A percentile compares a stretch with the other conserved stretches of the same genome.
Conservation (phyloP, 2,888 invertebrate species). For the Apodemia zela region DNA sequence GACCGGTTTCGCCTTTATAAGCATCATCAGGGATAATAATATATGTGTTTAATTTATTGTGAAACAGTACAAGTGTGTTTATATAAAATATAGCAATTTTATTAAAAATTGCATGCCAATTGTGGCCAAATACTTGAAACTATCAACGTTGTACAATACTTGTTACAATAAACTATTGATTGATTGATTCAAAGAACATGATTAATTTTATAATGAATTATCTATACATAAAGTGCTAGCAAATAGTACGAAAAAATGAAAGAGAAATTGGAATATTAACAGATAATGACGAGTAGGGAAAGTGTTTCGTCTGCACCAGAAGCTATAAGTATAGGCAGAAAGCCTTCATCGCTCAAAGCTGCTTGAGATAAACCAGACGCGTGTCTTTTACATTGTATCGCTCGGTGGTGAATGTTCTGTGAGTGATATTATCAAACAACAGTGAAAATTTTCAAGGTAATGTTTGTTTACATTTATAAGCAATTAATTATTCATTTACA, state of each 20-base stretch:
- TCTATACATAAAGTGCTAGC: not conserved
- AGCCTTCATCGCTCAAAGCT: constrained; percentile 58
- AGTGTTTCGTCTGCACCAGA: constrained; percentile 59
- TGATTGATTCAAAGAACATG: not conserved
- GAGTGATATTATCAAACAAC: constrained; percentile 16
- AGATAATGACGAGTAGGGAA: constrained; percentile 66
- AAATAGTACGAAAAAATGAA: constrained; percentile 29
- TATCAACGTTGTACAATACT: too few species aligned
- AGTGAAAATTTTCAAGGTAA: constrained; percentile 13
- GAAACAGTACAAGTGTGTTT: too few species aligned
- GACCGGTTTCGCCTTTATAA: too few species aligned
- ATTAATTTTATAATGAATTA: not conserved
- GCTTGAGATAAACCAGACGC: constrained; percentile 35
- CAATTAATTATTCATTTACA: too few species aligned
- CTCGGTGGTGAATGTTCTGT: constrained; percentile 24
- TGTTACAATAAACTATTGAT: too few species aligned
- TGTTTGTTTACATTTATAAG: not conserved
- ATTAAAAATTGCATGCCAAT: too few species aligned
- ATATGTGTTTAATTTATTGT: too few species aligned
- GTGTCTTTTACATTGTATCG: constrained; percentile 27
- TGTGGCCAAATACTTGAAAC: too few species aligned
- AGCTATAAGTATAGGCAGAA: constrained; percentile 69
- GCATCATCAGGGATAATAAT: too few species aligned
- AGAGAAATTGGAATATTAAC: constrained; percentile 39
- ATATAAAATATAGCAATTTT: too few species aligned